phyloP scores from a whole-genome alignment of 2,797 vertebrate species.

The Cynopterus sphinx region DNA sequence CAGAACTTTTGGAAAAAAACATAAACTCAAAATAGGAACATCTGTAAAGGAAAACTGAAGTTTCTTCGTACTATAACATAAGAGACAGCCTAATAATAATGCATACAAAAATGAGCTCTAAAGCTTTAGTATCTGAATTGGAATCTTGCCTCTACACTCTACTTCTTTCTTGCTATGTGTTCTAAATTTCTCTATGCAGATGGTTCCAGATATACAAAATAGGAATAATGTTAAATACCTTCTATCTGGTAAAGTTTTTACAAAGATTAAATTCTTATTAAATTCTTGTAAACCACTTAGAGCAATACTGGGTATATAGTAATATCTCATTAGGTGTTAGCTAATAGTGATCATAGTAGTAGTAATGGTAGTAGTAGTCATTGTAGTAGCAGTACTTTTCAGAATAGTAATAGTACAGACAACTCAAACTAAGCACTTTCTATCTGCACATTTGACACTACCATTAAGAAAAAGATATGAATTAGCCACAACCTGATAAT shows the following conservation, averaged over 20 bases:
- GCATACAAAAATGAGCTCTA: not conserved
- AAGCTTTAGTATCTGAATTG: not conserved
- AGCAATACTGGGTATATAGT: not conserved
- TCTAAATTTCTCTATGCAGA: not conserved
- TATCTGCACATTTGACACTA: not conserved
- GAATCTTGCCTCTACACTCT: not conserved
- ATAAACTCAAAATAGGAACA: not conserved
- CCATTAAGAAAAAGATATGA: not conserved
- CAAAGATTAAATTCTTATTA: slow-evolving; percentile 2
- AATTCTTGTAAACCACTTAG: not conserved
- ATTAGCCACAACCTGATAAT: not conserved
- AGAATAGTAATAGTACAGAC: not conserved
- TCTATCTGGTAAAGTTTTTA: not conserved
- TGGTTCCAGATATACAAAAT: not conserved
- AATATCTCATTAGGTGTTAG: not conserved
- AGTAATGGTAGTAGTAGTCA: not conserved
- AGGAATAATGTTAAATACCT: not conserved
- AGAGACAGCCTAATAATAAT: not conserved
- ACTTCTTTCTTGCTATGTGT: not conserved
- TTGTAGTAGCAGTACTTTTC: not conserved
- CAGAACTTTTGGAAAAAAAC: not conserved
- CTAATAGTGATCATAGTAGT: not conserved
- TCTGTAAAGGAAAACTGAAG: not conserved
- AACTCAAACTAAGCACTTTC: not conserved
- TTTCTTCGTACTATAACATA: not conserved